phyloP scores from a whole-genome alignment of 2,113 vertebrate species.

The Eulemur macaco region DNA sequence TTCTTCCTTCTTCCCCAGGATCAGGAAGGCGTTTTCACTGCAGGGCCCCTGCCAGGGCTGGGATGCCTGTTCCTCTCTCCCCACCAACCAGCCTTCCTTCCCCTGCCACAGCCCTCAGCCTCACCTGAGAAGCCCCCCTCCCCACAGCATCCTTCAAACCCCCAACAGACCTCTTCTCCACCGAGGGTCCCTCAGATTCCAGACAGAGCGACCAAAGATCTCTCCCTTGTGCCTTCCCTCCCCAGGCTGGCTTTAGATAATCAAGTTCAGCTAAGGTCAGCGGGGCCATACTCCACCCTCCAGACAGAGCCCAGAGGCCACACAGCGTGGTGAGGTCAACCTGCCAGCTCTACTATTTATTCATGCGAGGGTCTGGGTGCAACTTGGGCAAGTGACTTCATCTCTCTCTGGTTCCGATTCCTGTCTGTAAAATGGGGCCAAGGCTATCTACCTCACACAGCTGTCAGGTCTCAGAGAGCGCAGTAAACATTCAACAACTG shows the following conservation, averaged over 20 bases:
- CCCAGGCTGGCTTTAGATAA: background rate
- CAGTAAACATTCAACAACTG: background rate
- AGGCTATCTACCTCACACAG: background rate
- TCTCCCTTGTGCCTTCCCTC: background rate
- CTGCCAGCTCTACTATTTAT: background rate
- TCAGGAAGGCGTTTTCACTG: slow-evolving; percentile 13
- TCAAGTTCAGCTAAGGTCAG: background rate
- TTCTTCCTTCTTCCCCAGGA: slow-evolving; percentile 54
- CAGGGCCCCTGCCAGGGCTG: background rate
- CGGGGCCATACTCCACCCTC: background rate
- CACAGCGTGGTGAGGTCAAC: background rate
- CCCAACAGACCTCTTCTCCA: background rate
- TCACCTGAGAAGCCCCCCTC: background rate
- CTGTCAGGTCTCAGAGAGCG: background rate
- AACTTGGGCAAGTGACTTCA: background rate
- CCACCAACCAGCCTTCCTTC: background rate
- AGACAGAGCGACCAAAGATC: background rate
- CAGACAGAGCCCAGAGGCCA: background rate
- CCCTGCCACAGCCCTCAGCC: background rate
- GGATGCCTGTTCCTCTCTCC: background rate
- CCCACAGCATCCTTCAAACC: background rate
- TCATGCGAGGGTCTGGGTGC: background rate
- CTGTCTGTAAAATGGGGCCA: slow-evolving; percentile 2
- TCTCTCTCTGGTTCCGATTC: background rate
- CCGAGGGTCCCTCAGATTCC: background rate